phyloP scores from a whole-genome alignment of 2,113 vertebrate species.

The Equus przewalskii region DNA sequence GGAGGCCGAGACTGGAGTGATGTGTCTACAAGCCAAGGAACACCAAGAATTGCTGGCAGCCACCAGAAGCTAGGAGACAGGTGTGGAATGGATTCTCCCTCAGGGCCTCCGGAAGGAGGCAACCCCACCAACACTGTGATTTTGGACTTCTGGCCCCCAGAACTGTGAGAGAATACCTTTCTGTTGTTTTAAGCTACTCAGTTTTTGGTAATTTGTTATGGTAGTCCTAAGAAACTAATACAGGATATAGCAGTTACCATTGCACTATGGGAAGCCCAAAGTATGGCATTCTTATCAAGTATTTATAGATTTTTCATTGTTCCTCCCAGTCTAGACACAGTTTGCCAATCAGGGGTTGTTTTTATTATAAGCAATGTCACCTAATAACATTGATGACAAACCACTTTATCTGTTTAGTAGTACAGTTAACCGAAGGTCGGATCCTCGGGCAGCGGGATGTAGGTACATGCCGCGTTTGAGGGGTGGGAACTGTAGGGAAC shows the following conservation, averaged over 20 bases:
- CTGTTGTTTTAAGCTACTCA: background rate
- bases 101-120: background rate
- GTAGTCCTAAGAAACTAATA: background rate
- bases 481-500: background rate
- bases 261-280: background rate
- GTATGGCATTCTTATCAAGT: background rate
- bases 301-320: constrained; percentile 33
- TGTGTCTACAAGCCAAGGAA: background rate
- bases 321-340: background rate
- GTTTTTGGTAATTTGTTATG: background rate
- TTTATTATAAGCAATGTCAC: background rate
- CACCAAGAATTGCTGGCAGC: background rate
- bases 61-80: background rate
- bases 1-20: background rate
- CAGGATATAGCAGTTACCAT: background rate
- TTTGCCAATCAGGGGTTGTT: background rate
- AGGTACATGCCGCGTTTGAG: no score
- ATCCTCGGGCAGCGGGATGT: background rate
- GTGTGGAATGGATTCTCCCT: background rate
- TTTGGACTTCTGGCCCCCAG: background rate
- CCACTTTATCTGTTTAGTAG: background rate
- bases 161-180: background rate
- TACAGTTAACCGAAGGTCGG: background rate
- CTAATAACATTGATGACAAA: background rate
- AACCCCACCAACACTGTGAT: background rate